Base-by-base conservation (phyloP, 2,113 vertebrate genomes). In the Hypocryptadius cinnamomeus region DNA sequence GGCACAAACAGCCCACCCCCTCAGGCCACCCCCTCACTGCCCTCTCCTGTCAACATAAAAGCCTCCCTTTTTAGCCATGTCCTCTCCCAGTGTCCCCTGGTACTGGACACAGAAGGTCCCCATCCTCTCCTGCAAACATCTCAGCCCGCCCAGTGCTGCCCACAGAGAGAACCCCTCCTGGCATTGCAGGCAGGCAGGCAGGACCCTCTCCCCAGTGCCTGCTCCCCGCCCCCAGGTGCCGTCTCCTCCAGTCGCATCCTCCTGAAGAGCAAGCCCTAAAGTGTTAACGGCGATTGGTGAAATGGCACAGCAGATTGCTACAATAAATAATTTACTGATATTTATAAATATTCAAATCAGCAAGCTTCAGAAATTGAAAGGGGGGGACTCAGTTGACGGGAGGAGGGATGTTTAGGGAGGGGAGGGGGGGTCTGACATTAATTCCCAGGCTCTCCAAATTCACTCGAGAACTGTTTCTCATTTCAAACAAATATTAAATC, bases 281-380 rank as follows among this genome's bases (percentile, higher is more conserved):
- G 98, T 97, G 98, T 98, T 98, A 98, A 98, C 96, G 90, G 96
- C 68, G 65, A 98, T 97, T 95, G 98, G 97, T 97, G 97, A 97
- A 98, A 98, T 97, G 97, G 98, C 98, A 98, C 98, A 99, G 98
- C 99, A 99, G 99, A 99, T 99, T 99, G 99, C 99, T 98, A 99
- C 98, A 98, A 99, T 99, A 99, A 99, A 99, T 99, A 99, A 99
- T 99, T 99, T 99, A 99, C 99, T 98, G 98, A 98, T 98, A 99
- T 99, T 99, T 99, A 99, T 99, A 99, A 99, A 99, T 99, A 99
- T 99, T 99, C 99, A 99, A 99, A 98, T 99, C 98, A 98, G 99
- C 98, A 96, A 86, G 97, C 98, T 98, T 98, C 97, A 97, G 98
- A 98, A 98, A 98, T 96, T 97, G 96, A 97, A 97, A 96, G 97